Base-by-base conservation (phyloP, 2,888 invertebrate species). In the Ophion ellenae region DNA sequence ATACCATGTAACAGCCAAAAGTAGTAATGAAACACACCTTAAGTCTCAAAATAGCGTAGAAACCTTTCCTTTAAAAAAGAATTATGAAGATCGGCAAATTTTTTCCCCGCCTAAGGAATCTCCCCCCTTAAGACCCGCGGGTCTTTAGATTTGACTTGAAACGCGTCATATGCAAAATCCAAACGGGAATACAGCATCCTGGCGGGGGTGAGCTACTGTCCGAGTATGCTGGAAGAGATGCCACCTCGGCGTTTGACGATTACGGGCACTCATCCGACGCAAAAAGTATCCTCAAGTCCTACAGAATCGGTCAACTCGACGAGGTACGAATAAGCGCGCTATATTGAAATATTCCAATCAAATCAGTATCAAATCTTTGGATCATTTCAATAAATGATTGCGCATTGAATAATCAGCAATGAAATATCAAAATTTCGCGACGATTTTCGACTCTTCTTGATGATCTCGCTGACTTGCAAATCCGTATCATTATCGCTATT, bases 261-360 rank as follows among this genome's bases (percentile, higher is more conserved):
- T 95, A 95, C 0, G 97, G 96, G 0, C 97, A 97, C 94, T 96
- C 96, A 0, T 91, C 95, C 0, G 96, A 97, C 91, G 97, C 97
- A 0, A 94, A 94, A 76, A 94, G 92, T 40, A 94, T 95, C 57
- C 89, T 97, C 81, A 95, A 95, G 90, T 94, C 95, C 83, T 95
- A 94, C 89, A 96, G 96, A 94, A 96, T 97, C 70, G 97, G 97
- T 17, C 96, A 96, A 91, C 90, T 97, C 2, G 94, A 95, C 14
- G 95, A 96, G 94, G 96, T 96, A 93, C 45, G 83, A 47, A 14
- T 20, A n/a, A 66, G 64, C 24, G n/a, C 32, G 32, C 17, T 9
- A 53, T 17, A 53, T 53, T 14, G 14, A 53, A 53, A 53, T 17
- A 53, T 53, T 53, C 0, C 14, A 53, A 5, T 53, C 1, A 53